A percentile compares a stretch with the other conserved stretches of the same genome.
Conservation (phyloP, 2,113 vertebrate species). For the Sylvietta virens region DNA sequence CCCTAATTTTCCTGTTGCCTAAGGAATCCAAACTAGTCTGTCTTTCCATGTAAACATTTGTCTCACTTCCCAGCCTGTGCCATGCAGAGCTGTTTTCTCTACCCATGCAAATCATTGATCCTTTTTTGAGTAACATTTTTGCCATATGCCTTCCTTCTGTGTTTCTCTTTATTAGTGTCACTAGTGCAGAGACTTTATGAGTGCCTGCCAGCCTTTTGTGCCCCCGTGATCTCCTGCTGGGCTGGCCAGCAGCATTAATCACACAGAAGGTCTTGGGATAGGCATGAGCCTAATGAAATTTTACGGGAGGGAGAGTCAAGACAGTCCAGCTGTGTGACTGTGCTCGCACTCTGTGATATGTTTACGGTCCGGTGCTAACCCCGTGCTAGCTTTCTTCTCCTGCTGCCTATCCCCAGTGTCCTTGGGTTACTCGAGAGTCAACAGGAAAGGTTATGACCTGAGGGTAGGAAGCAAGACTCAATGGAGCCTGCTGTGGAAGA, state of each 20-base stretch:
- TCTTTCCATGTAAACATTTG: not conserved
- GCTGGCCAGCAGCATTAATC: not conserved
- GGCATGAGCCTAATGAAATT: not conserved
- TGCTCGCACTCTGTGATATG: not conserved
- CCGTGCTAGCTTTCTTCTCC: not conserved
- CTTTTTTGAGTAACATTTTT: not conserved
- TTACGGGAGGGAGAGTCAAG: not conserved
- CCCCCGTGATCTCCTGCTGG: not conserved
- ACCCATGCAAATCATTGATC: not conserved
- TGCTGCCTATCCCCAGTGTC: not conserved
- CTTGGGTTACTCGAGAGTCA: not conserved
- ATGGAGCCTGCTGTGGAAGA: not conserved
- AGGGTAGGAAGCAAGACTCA: not conserved
- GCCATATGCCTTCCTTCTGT: not conserved
- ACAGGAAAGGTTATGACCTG: not conserved
- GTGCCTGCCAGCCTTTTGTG: not conserved
- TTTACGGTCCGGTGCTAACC: not conserved
- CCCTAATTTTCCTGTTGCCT: not conserved
- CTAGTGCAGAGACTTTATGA: not conserved
- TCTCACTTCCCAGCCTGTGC: not conserved
- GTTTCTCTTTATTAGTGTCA: not conserved
- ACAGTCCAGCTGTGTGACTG: not conserved
- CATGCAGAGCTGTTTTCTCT: not conserved
- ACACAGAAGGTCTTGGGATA: not conserved
- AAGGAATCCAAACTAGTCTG: not conserved